Percentiles rank a stretch among this genome's conserved stretches.
Evolutionary conservation across 1,140 invertebrate species (phyloP).

Genomic region (Drosophila saltans): DNA sequence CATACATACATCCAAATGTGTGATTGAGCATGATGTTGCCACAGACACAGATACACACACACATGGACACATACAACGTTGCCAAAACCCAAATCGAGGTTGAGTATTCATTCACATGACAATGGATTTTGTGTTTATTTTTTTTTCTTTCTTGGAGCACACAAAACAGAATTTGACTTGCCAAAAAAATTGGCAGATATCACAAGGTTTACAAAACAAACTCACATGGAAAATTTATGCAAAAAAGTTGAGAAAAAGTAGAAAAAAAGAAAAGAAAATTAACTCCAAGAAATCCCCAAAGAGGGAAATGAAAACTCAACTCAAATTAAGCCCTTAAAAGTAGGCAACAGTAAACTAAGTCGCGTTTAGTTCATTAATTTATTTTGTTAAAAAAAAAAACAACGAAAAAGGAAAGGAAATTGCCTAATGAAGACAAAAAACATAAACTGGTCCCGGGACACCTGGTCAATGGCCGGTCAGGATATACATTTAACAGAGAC

Average conservation of each 20-base stretch:
- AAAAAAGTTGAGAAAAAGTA: conserved; percentile 47
- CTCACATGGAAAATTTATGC: conserved; percentile 61
- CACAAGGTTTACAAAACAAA: conserved; percentile 40
- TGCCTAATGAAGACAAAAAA: conserved; percentile 7
- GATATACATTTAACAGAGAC: background rate
- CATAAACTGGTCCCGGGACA: background rate
- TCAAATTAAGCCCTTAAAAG: conserved; percentile 31
- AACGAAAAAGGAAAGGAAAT: background rate
- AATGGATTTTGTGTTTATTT: conserved; percentile 40
- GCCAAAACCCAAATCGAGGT: conserved; percentile 62
- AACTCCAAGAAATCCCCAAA: conserved; percentile 3
- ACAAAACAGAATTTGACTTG: conserved; percentile 52
- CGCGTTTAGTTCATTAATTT: conserved; percentile 7
- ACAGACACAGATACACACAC: conserved; percentile 4
- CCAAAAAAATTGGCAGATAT: conserved; percentile 60
- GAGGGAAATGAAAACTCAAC: conserved; percentile 31
- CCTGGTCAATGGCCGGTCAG: background rate
- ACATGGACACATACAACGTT: conserved; percentile 36
- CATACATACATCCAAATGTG: background rate
- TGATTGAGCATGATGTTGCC: conserved; percentile 9
- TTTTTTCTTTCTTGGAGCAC: too few relatives aligned
- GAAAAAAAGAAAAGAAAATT: background rate
- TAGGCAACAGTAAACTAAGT: conserved; percentile 6
- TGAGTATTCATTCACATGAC: conserved; percentile 79
- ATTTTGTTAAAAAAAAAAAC: background rate